Evolutionary conservation across 1,140 invertebrate genomes (phyloP), one percentile per base, ranked within the genome.

Genomic region (Ips nitidus): DNA sequence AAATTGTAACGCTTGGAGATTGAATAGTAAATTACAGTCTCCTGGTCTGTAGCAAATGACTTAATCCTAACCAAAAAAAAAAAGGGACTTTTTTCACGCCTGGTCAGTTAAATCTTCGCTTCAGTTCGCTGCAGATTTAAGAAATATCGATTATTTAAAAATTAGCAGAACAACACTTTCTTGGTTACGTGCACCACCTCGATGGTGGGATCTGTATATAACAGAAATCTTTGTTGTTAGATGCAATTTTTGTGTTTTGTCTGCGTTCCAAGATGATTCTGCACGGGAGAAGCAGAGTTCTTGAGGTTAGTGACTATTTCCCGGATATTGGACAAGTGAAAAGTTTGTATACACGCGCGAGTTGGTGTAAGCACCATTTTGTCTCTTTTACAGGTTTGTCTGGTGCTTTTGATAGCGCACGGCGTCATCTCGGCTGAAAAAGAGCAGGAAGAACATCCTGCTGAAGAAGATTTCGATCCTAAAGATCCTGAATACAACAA

Each of bases 131-230:
- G 69, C 61, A 66, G 56, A 64, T 69, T 69, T 69, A 63, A 63
- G 69, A 71, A 71, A 71, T 71, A 66, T 66, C 69, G 37, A 66
- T 71, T 66, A 71, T 66, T 66, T 45, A 66, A 66, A 63, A 66
- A 65, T 71, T 66, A 66, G 63, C 63, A 57, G 61, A 59, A 66
- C 69, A 59, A 53, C 47, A 66, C 69, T 71, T 71, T 71, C 69
- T 70, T 70, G 47, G 69, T 71, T 71, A 71, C 64, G 69, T 71
- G 61, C 45, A 43, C 50, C n/a, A 6, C 4, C 39, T 22, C 4
- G 37, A 58, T 71, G 63, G 69, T 66, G 69, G 69, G 69, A 71
- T 42, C 38, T 57, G 56, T 71, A 71, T 71, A 71, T 47, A 71
- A 66, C 47, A 4, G 36, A 71, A 55, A 47, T 61, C 47, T 41